Evolutionary conservation across 2,888 invertebrate species (phyloP), one percentile per base, ranked within the genome.

Genomic region (Dicycla oo): DNA sequence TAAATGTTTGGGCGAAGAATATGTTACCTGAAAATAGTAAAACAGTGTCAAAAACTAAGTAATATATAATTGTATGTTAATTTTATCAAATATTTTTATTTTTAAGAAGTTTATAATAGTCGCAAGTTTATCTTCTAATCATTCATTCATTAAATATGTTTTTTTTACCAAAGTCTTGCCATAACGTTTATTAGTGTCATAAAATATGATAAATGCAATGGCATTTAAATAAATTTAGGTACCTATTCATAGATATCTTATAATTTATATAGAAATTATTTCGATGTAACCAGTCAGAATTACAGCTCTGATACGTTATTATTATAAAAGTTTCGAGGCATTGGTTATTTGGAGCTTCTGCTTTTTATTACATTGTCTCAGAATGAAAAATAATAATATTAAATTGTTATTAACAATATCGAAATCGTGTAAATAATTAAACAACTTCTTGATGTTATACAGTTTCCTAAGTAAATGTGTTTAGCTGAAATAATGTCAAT

Each of bases 151-250:
- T 26, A 51, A n/a, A 20, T 43, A 54, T 71, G 47, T 61, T 70
- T 64, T n/a, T 43, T 83, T 66, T 54, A 83, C 81, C 77, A 83
- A 83, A 86, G 79, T 81, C 66, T 84, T 81, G 86, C 86, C 84
- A 83, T 85, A 62, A 60, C 8, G 30, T 57, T 61, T 70, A 70
- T 57, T 30, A 54, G 64, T 65, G 60, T 75, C 68, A 63, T 77
- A 64, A 30, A 57, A 45, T 62, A 61, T 45, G n/a, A 69, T 47
- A 76, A 69, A 81, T 81, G 30, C 49, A 72, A 57, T 63, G 62
- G 65, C 61, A 78, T 72, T 68, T 68, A 62, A 30, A 54, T 78
- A 51, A 49, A 75, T 72, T 45, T 45, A 53, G 11, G 11, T 51
- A 18, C 8, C 26, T 23, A 51, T 73, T 43, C 23, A 38, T 73